Evolutionary conservation across 2,888 invertebrate genomes (phyloP).

Genomic region (Diloba caeruleocephala): DNA sequence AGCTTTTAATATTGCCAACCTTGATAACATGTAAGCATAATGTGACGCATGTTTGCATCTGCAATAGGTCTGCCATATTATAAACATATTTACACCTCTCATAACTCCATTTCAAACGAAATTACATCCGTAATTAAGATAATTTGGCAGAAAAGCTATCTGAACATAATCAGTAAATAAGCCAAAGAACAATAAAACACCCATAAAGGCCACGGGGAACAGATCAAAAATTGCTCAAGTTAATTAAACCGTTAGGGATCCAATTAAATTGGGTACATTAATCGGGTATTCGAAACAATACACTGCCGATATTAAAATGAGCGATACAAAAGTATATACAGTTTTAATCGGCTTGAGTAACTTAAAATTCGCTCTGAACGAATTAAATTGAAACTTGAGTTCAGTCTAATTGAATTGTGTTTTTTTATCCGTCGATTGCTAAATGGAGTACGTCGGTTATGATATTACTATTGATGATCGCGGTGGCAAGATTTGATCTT

Average conservation of each 20-base stretch:
- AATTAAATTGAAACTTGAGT: conserved; percentile 19
- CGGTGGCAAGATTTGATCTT: background rate
- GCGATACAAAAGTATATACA: conserved; percentile 30
- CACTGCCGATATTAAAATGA: conserved; percentile 50
- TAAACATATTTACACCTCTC: too few relatives aligned
- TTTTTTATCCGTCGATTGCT: conserved; percentile 7
- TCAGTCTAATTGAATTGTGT: conserved; percentile 21
- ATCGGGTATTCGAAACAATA: conserved; percentile 52
- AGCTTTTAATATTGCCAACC: too few relatives aligned
- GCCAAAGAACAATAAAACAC: conserved; percentile 49
- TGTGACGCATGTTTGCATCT: too few relatives aligned
- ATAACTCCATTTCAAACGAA: conserved; percentile 4
- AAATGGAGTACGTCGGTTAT: background rate
- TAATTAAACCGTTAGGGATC: conserved; percentile 55
- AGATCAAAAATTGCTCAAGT: conserved; percentile 46
- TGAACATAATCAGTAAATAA: conserved; percentile 37
- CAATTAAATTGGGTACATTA: conserved; percentile 53
- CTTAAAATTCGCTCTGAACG: conserved; percentile 29
- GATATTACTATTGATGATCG: conserved; percentile 1
- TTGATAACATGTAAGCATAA: too few relatives aligned
- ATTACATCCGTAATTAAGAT: conserved; percentile 15
- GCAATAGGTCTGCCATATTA: too few relatives aligned
- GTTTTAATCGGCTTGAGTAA: conserved; percentile 29
- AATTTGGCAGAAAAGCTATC: conserved; percentile 36
- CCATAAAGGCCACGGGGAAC: conserved; percentile 40